Base-by-base conservation (phyloP, 2,113 vertebrate species). In the Leucopsar rothschildi region DNA sequence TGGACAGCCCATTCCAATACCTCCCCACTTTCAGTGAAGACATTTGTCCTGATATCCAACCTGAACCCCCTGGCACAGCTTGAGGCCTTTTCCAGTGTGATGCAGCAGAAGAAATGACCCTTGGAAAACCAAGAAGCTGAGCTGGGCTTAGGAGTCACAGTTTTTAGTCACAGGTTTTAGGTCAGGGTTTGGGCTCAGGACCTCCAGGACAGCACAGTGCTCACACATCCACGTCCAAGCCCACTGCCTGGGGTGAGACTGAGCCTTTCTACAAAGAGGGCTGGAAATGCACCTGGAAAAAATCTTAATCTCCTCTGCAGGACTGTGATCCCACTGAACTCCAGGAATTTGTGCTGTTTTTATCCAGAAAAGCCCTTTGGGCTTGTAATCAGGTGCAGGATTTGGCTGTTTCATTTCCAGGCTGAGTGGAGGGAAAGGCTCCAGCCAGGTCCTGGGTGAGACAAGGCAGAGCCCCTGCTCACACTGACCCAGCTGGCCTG, bases 151-250 rank as follows among this genome's bases (percentile, higher is more conserved):
- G 3, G 28, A 35, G 68, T 6, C 65, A 16, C 11, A 20, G 49
- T 10, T 64, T 56, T 33, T 53, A 27, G 23, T 21, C 31, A 28
- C 39, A 17, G 37, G 14, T 37, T 68, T 68, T 25, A 31, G 47
- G 11, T 33, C 75, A 64, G 21, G 49, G 25, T 79, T 70, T 82
- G 33, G 6, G 35, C 45, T 59, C 35, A 29, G 25, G 40, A 29
- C 5, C 40, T 86, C 5, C 44, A 17, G 55, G 27, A 5, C 25
- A 11, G 8, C 14, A 9, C 0, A 1, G 33, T 10, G n/a, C 60
- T 76, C 47, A 19, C 2, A 3, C 11, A 29, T 21, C 44, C 1
- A 4, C 44, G 40, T 25, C 42, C 39, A 31, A 35, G 37, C 4
- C 18, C 33, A 4, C 6, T 50, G 44, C 40, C 52, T 80, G 44